Conservation (phyloP, 2,113 vertebrate species). For the Pseudorectes ferrugineus region DNA sequence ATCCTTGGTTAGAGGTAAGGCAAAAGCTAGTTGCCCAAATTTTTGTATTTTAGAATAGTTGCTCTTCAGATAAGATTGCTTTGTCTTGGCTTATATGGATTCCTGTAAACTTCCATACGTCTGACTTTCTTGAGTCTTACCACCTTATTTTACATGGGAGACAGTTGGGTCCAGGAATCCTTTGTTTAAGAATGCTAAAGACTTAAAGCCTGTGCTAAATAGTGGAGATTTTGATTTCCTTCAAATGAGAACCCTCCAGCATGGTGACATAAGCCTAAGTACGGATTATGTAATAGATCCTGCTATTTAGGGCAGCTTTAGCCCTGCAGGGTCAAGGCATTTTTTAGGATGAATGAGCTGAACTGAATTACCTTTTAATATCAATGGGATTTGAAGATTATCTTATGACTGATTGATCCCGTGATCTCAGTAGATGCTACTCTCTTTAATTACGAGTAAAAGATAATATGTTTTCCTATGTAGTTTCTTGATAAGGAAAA, state of each 20-base stretch:
- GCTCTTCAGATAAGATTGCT: background rate
- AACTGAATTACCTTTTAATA: background rate
- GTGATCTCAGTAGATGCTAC: background rate
- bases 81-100: background rate
- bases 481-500: background rate
- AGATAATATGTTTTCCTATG: background rate
- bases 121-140: background rate
- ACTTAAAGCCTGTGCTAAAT: background rate
- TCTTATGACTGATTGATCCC: background rate
- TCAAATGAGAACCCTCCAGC: background rate
- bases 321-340: background rate
- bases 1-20: background rate
- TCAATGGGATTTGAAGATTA: background rate
- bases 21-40: background rate
- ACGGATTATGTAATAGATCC: conserved; percentile 36
- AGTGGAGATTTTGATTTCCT: background rate
- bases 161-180: background rate
- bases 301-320: conserved; percentile 16
- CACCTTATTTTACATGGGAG: background rate
- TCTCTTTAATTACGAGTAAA: background rate
- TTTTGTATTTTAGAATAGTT: background rate
- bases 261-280: background rate
- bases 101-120: background rate
- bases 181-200: background rate
- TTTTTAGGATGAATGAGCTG: background rate